phyloP scores from a whole-genome alignment of 1,140 invertebrate species.

The Meloidogyne chitwoodi region DNA sequence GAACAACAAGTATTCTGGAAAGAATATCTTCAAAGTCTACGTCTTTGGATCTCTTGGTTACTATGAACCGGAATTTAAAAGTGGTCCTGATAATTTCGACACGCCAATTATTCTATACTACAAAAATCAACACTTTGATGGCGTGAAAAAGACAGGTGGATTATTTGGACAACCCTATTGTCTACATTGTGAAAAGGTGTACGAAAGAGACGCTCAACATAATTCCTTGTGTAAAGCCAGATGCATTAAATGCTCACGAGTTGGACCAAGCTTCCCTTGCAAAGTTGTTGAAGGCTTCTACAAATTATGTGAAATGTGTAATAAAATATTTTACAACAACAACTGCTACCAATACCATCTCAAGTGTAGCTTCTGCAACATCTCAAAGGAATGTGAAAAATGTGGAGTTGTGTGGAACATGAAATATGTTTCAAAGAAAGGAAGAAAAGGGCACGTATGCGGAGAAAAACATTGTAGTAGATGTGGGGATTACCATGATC shows the following conservation, averaged over 20 bases:
- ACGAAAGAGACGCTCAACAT: neutral
- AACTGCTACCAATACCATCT: neutral
- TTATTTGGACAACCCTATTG: constrained; percentile 9
- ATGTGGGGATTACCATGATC: neutral
- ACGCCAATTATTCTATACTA: neutral
- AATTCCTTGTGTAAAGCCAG: neutral
- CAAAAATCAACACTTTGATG: constrained; percentile 2
- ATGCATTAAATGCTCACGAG: neutral
- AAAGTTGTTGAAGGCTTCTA: neutral
- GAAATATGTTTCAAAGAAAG: neutral
- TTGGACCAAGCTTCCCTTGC: neutral
- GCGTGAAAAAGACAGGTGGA: neutral
- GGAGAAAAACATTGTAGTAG: neutral
- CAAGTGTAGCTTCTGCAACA: neutral
- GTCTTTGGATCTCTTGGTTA: neutral
- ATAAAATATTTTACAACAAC: neutral
- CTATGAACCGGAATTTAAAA: neutral
- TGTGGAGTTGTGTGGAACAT: neutral
- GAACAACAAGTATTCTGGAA: neutral
- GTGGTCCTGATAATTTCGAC: neutral
- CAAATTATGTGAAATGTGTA: neutral
- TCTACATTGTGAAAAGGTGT: neutral
- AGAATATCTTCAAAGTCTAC: neutral
- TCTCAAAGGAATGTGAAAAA: neutral
- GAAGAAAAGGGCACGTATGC: neutral